phyloP scores from a whole-genome alignment of 2,797 vertebrate genomes.

The Onychomys leucogaster region DNA sequence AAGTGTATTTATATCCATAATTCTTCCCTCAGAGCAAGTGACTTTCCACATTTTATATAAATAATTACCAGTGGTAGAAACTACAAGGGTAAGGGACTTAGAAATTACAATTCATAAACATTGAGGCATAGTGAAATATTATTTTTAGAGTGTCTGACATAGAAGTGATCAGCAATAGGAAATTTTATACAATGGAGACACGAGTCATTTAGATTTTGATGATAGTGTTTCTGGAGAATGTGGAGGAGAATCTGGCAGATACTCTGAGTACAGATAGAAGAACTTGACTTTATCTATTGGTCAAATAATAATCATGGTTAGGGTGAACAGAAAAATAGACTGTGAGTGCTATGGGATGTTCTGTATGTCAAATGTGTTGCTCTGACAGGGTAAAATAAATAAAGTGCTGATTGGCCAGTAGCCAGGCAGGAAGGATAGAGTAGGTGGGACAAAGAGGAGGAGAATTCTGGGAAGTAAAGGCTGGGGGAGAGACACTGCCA shows the following conservation, averaged over 20 bases:
- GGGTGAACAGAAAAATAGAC: not conserved
- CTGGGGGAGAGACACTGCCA: no score
- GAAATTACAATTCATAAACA: not conserved
- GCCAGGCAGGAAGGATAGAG: no score
- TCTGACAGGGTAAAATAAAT: no score
- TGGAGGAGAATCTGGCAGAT: not conserved
- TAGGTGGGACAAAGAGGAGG: no score
- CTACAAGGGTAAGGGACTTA: no score
- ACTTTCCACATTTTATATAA: not conserved
- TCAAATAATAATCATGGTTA: not conserved
- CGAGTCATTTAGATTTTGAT: not conserved
- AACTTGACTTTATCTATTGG: not conserved
- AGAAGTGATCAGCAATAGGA: not conserved
- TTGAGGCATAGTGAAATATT: not conserved
- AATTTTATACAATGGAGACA: not conserved
- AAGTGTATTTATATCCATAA: not conserved
- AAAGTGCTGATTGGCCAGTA: no score
- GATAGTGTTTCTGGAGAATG: not conserved
- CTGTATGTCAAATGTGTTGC: no score
- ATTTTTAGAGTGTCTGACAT: not conserved
- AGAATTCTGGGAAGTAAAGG: no score
- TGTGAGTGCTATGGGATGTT: no score
- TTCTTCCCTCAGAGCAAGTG: not conserved
- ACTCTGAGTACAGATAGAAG: not conserved
- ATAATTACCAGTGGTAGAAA: not conserved